These are phyloP conservation scores for Drosophila mojavensis DNA, from an alignment of 1,140 invertebrate genomes.

Conservation along the genomic window DNA sequence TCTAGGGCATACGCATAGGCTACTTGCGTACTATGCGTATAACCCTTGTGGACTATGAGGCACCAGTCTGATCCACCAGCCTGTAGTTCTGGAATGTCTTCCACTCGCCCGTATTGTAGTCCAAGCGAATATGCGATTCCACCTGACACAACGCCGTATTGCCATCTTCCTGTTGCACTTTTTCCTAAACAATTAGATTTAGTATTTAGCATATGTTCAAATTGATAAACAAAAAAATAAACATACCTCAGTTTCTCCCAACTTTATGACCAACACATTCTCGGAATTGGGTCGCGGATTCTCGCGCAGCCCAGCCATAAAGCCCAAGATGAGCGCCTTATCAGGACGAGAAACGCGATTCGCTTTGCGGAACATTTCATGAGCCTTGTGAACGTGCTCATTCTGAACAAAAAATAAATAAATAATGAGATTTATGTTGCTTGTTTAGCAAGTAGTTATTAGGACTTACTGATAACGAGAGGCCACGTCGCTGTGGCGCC, in stretches of 20 bases:
- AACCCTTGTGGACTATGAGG: slow-evolving; percentile 76
- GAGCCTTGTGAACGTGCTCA: slow-evolving; percentile 98
- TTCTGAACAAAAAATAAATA: slow-evolving; percentile 85
- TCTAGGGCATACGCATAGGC: slow-evolving; percentile 36
- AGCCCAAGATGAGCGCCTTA: slow-evolving; percentile 98
- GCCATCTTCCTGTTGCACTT: slow-evolving; percentile 87
- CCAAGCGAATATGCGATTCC: slow-evolving; percentile 95
- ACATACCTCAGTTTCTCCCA: slow-evolving; percentile 80
- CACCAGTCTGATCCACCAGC: slow-evolving; percentile 83
- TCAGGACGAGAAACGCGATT: slow-evolving; percentile 98
- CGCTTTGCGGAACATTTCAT: slow-evolving; percentile 98
- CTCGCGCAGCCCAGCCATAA: slow-evolving; percentile 94
- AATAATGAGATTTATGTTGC: not conserved
- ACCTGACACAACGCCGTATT: slow-evolving; percentile 87
- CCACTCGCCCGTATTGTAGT: slow-evolving; percentile 94
- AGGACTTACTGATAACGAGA: slow-evolving; percentile 91
- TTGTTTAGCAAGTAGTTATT: not conserved
- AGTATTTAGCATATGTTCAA: not conserved
- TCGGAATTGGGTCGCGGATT: slow-evolving; percentile 82
- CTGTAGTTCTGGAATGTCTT: slow-evolving; percentile 91
- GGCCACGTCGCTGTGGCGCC: slow-evolving; percentile 87
- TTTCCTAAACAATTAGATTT: slow-evolving; percentile 84
- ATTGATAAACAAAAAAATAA: not conserved
- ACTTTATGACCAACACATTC: slow-evolving; percentile 83
- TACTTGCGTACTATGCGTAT: slow-evolving; percentile 74